These are phyloP conservation scores for Carassius carassius DNA, from an alignment of 2,113 vertebrate species.

Conservation along the genomic window DNA sequence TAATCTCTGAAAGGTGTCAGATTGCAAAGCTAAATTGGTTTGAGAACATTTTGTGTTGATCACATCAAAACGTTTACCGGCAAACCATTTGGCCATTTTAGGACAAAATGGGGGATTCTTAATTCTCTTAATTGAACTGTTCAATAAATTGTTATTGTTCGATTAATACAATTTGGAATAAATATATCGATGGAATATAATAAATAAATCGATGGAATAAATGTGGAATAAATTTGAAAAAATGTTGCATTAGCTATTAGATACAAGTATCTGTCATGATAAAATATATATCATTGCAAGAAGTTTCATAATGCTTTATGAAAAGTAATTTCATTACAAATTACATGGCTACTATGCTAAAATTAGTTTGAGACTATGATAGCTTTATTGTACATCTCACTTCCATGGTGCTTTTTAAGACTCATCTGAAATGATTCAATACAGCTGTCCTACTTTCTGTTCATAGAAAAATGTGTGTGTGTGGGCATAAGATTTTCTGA, in stretches of 20 bases:
- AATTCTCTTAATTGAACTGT: not conserved
- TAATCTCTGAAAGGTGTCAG: not conserved
- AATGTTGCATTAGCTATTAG: not conserved
- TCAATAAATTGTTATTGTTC: not conserved
- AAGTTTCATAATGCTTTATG: not conserved
- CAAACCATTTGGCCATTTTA: not conserved
- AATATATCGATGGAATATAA: too few species aligned
- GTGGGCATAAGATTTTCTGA: conserved; percentile 26
- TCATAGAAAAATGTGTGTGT: conserved; percentile 34
- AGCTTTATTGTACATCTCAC: not conserved
- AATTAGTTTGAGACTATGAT: not conserved
- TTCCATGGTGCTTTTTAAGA: not conserved
- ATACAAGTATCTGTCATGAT: not conserved
- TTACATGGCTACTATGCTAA: not conserved
- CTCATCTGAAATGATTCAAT: not conserved
- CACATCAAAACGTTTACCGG: not conserved
- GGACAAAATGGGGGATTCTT: not conserved
- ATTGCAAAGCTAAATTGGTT: not conserved
- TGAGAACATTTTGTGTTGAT: not conserved
- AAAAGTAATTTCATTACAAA: not conserved
- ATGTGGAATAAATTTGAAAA: too few species aligned
- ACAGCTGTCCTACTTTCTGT: conserved; percentile 47
- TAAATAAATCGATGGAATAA: too few species aligned
- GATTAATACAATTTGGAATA: too few species aligned
- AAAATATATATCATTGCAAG: not conserved